Conservation (phyloP, 2,113 vertebrate species). For the Xiphophorus maculatus region DNA sequence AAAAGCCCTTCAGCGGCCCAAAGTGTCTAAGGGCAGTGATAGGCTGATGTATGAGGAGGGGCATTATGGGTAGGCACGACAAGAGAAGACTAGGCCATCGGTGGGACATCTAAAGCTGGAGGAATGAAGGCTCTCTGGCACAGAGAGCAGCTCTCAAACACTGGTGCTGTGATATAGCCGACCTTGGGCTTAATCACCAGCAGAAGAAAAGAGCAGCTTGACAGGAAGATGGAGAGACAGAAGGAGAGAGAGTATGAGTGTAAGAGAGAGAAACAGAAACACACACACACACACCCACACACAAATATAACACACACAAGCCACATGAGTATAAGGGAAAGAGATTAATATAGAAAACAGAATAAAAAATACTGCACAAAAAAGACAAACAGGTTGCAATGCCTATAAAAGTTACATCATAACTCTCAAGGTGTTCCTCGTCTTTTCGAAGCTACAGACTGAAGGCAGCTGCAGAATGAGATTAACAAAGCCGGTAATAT, state of each 20-base stretch:
- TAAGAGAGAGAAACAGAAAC: neutral
- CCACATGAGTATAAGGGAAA: neutral
- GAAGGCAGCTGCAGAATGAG: conserved; percentile 4
- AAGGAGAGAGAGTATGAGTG: conserved; percentile 17
- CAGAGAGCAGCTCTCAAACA: conserved; percentile 62
- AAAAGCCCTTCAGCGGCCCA: conserved; percentile 52
- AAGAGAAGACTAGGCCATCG: conserved; percentile 65
- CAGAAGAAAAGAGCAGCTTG: conserved; percentile 73
- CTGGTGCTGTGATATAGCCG: conserved; percentile 68
- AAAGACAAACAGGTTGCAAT: conserved; percentile 27
- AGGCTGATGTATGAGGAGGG: conserved; percentile 71
- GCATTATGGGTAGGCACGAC: conserved; percentile 71
- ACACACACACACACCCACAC: neutral
- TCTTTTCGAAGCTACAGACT: conserved; percentile 6
- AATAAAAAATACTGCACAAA: conserved; percentile 5
- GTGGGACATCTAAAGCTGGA: conserved; percentile 67
- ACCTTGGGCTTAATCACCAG: conserved; percentile 76
- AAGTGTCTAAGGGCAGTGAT: conserved; percentile 60
- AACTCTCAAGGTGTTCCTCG: conserved; percentile 16
- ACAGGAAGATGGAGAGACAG: conserved; percentile 69
- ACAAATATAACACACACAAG: conserved; percentile 1
- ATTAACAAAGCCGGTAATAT: conserved; percentile 4
- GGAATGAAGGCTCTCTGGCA: conserved; percentile 71
- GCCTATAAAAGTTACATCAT: conserved; percentile 28
- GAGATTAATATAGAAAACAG: conserved; percentile 13